phyloP scores from a whole-genome alignment of 2,113 vertebrate species.

The Kryptolebias marmoratus region DNA sequence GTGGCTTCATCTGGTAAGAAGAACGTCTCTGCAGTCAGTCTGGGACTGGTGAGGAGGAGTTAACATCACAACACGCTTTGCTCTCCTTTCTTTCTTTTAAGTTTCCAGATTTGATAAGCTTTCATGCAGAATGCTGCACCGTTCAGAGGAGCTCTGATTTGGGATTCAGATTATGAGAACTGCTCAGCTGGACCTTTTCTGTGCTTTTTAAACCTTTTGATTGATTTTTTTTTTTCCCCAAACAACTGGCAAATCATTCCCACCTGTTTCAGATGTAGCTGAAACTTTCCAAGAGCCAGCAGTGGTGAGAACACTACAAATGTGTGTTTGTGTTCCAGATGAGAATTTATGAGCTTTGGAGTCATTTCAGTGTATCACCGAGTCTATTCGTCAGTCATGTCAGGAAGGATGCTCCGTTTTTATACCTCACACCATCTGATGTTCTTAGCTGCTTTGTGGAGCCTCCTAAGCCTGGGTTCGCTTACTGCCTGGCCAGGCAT shows the following conservation, averaged over 20 bases:
- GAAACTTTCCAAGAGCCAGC: not conserved
- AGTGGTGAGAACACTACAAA: constrained; percentile 6
- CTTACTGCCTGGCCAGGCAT: constrained; percentile 39
- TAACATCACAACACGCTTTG: constrained; percentile 24
- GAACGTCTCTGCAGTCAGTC: constrained; percentile 35
- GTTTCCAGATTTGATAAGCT: constrained; percentile 16
- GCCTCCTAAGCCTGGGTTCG: constrained; percentile 34
- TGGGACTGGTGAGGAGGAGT: constrained; percentile 22
- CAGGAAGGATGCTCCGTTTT: constrained; percentile 63
- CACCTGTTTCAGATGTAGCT: constrained; percentile 19
- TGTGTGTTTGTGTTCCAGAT: constrained; percentile 4
- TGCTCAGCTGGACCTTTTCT: constrained; percentile 14
- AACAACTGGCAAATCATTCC: constrained; percentile 5
- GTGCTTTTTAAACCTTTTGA: not conserved
- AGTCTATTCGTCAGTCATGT: constrained; percentile 2
- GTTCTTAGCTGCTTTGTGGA: constrained; percentile 66
- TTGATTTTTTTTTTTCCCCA: not conserved
- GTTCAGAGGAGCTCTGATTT: constrained; percentile 2
- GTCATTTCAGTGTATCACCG: constrained; percentile 29
- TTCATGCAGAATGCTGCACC: not conserved
- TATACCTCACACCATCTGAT: constrained; percentile 42
- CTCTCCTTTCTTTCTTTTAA: constrained; percentile 7
- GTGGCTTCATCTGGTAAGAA: not conserved
- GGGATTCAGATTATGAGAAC: constrained; percentile 14
- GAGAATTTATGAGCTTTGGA: constrained; percentile 23